Conservation (phyloP, 2,888 invertebrate species). For the Troides oblongomaculatus region DNA sequence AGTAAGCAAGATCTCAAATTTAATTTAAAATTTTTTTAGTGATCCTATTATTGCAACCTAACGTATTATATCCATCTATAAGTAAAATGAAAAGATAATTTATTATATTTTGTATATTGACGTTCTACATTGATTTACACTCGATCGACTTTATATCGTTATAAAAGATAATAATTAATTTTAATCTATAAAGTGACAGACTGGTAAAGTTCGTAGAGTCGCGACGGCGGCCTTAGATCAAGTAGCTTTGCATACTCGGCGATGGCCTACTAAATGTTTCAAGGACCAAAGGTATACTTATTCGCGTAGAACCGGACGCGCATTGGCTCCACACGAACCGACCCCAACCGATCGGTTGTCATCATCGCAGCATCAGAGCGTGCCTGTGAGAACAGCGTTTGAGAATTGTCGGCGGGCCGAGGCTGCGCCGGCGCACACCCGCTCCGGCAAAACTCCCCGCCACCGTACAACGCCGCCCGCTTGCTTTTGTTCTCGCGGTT, state of each 20-base stretch:
- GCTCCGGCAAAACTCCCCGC: conserved; percentile 58
- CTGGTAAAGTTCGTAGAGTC: conserved; percentile 81
- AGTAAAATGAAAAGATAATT: conserved; percentile 74
- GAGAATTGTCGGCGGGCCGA: conserved; percentile 52
- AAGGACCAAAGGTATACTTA: conserved; percentile 80
- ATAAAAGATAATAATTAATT: conserved; percentile 79
- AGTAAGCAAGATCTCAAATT: conserved; percentile 81
- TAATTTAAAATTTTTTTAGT: conserved; percentile 76
- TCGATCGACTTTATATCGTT: conserved; percentile 77
- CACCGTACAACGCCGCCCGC: conserved; percentile 73
- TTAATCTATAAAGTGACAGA: conserved; percentile 80
- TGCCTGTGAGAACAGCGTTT: conserved; percentile 62
- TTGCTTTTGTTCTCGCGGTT: conserved; percentile 79
- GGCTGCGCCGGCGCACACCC: conserved; percentile 39
- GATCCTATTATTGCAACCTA: conserved; percentile 76
- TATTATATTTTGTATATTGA: conserved; percentile 79
- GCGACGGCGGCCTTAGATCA: conserved; percentile 78
- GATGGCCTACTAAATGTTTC: conserved; percentile 77
- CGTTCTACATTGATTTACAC: conserved; percentile 79
- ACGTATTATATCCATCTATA: conserved; percentile 60
- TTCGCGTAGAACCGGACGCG: conserved; percentile 79
- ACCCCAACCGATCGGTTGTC: conserved; percentile 67
- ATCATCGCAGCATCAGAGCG: conserved; percentile 65
- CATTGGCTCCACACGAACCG: conserved; percentile 78
- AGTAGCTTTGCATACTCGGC: conserved; percentile 80